Evolutionary conservation across 2,888 invertebrate species (phyloP).

Genomic region (Lasioglossum figueresi): DNA sequence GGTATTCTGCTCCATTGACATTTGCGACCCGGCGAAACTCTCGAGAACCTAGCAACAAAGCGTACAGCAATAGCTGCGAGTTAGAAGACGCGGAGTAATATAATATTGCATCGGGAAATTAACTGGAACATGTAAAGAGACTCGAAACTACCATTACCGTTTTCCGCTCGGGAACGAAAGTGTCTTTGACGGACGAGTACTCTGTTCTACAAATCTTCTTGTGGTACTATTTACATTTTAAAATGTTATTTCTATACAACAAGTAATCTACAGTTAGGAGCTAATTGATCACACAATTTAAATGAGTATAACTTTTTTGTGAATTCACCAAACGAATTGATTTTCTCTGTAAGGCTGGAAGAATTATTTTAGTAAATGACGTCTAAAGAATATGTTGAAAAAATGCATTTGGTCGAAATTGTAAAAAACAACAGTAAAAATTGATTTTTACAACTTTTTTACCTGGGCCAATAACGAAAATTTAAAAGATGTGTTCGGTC

Average conservation of each 20-base stretch:
- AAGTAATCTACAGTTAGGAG: too few relatives aligned
- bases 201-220: background rate
- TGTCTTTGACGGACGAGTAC: background rate
- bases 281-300: too few relatives aligned
- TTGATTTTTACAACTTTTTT: too few relatives aligned
- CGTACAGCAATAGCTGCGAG: conserved; percentile 40
- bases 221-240: background rate
- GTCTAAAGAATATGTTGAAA: too few relatives aligned
- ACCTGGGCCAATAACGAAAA: too few relatives aligned
- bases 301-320: too few relatives aligned
- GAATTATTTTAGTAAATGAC: too few relatives aligned
- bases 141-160: conserved; percentile 13
- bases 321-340: too few relatives aligned
- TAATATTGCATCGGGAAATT: conserved; percentile 14
- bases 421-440: too few relatives aligned
- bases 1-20: conserved; percentile 70
- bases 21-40: conserved; percentile 62
- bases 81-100: conserved; percentile 33
- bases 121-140: conserved; percentile 30
- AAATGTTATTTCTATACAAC: background rate
- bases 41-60: conserved; percentile 51
- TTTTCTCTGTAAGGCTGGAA: too few relatives aligned
- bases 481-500: too few relatives aligned
- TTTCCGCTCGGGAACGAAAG: background rate
- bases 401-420: too few relatives aligned